phyloP scores from a whole-genome alignment of 2,113 vertebrate species.

The Aythya baeri region DNA sequence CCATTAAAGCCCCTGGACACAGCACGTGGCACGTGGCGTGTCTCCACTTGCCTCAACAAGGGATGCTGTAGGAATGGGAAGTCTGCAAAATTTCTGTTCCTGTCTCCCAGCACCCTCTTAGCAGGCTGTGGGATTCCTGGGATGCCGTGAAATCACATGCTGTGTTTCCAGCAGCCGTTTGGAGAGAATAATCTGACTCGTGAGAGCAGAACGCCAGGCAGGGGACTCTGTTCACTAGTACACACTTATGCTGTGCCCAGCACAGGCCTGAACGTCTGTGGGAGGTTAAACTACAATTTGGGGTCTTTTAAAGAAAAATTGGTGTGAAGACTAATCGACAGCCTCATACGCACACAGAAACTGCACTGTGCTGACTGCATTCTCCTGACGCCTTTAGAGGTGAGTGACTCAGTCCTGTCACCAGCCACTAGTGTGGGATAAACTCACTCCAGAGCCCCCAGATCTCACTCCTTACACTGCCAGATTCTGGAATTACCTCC shows the following conservation, averaged over 20 bases:
- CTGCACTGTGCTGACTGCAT: neutral
- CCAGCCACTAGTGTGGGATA: neutral
- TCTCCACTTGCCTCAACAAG: neutral
- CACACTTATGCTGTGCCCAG: neutral
- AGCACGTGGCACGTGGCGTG: accelerated
- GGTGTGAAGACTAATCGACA: neutral
- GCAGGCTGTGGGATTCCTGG: neutral
- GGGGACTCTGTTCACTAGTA: neutral
- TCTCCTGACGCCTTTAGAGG: neutral
- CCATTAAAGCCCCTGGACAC: neutral
- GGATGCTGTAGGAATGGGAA: neutral
- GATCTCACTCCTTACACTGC: neutral
- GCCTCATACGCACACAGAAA: neutral
- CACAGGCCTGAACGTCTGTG: neutral
- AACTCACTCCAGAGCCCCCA: neutral
- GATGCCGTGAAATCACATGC: neutral
- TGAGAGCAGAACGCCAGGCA: neutral
- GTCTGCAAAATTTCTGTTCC: accelerated
- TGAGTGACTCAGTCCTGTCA: neutral
- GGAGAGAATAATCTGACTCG: neutral
- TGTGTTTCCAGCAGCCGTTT: neutral
- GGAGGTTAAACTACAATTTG: neutral
- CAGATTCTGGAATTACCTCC: neutral
- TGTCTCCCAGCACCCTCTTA: neutral
- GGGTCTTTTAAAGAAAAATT: neutral